These are phyloP conservation scores for Channa argus DNA, from an alignment of 2,113 vertebrate species.

Conservation along the genomic window DNA sequence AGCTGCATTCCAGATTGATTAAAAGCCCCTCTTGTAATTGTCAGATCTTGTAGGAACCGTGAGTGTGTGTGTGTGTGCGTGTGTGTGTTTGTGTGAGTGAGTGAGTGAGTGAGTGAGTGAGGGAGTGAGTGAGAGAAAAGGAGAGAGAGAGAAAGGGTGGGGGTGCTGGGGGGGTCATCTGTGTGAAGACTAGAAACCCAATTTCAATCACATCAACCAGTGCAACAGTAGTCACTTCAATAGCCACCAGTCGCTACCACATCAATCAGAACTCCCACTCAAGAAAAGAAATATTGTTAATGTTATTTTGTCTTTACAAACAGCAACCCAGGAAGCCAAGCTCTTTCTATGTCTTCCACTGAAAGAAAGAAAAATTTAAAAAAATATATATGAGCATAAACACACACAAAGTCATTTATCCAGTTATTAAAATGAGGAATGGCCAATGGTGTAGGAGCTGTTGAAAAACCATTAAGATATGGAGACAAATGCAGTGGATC, in stretches of 20 bases:
- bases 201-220: slow-evolving; percentile 70
- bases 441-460: slow-evolving; percentile 80
- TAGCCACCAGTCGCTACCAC: slow-evolving; percentile 55
- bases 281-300: slow-evolving; percentile 58
- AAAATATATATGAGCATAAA: slow-evolving; percentile 20
- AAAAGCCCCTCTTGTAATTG: slow-evolving; percentile 82
- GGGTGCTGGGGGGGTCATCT: slow-evolving; percentile 14
- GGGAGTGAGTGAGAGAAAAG: not conserved
- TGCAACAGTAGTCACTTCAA: slow-evolving; percentile 69
- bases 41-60: slow-evolving; percentile 75
- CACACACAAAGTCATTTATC: slow-evolving; percentile 70
- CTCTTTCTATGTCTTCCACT: slow-evolving; percentile 28
- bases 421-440: slow-evolving; percentile 87
- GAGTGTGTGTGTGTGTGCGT: slow-evolving; percentile 52
- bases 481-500: slow-evolving; percentile 85
- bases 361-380: slow-evolving; percentile 3
- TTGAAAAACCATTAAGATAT: slow-evolving; percentile 88
- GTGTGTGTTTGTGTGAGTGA: not conserved
- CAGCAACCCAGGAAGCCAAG: slow-evolving; percentile 47
- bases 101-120: not conserved
- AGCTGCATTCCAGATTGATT: slow-evolving; percentile 79
- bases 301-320: slow-evolving; percentile 58
- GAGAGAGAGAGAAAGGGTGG: not conserved
- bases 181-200: slow-evolving; percentile 60
- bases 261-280: slow-evolving; percentile 70